Evolutionary conservation across 2,797 vertebrate species (phyloP), one percentile per base, ranked within the genome.

Genomic region (Rhabdomys pumilio): DNA sequence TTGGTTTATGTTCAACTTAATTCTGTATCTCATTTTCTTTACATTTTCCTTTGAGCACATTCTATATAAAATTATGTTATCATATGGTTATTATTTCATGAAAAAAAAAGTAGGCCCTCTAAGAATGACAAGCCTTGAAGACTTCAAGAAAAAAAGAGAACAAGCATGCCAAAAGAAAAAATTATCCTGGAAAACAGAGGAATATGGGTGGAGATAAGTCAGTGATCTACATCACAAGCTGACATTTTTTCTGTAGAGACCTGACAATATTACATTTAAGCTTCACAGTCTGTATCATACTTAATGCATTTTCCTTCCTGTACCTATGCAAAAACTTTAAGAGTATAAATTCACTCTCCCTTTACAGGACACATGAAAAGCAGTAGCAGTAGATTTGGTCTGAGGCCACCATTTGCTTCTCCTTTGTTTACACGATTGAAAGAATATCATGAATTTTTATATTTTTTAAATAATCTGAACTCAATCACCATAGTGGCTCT

Each of bases 1-100:
- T 94, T 7, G 19, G 34, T 81, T 87, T 92, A 91, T 19, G 11
- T 12, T 97, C 87, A 95, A 31, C 26, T 96, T 93, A 93, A 91
- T 75, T 89, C 59, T 90, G 65, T 8, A 82, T 83, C 77, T 85
- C 59, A 57, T 88, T 61, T 89, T 94, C 77, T 90, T 93, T 95
- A 95, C 53, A 67, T 90, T 91, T 96, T 76, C 47, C 75, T 47
- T 77, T 76, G 26, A 92, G 47, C 12, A 93, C 13, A 77, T 73
- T 84, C 72, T 73, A 38, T 91, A 92, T 61, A 86, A 79, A 89
- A 47, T 38, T 55, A 91, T 59, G 5, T 65, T 93, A 59, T 65
- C 83, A 47, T 73, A 92, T 11, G 4, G 22, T 96, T 93, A 92
- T 29, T 59, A 85, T 67, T 92, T 92, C 59, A 89, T 53, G 26